phyloP scores from a whole-genome alignment of 1,140 invertebrate species.

The Leptopilina boulardi region DNA sequence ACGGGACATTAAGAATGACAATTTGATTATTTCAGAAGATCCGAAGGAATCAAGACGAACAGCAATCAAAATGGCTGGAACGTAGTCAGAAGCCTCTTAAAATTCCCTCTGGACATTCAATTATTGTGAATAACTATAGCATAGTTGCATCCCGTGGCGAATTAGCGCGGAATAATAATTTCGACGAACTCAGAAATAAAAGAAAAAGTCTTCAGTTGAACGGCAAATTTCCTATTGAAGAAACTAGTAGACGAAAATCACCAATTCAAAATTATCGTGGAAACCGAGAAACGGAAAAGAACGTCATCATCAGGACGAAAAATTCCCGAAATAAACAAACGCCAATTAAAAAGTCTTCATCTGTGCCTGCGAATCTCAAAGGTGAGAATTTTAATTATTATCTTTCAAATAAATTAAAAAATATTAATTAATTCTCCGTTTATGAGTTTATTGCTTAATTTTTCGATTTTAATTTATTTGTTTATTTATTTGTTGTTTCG shows the following conservation, averaged over 20 bases:
- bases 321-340: conserved; percentile 35
- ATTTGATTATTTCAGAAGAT: conserved; percentile 54
- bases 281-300: conserved; percentile 46
- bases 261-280: conserved; percentile 45
- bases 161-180: conserved; percentile 64
- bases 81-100: conserved; percentile 38
- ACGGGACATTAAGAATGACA: no score
- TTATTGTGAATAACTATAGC: conserved; percentile 60
- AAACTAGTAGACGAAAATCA: conserved; percentile 47
- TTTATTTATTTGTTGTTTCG: no score
- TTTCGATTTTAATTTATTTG: no score
- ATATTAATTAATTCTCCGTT: no score
- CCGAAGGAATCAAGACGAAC: conserved; percentile 53
- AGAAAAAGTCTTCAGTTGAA: conserved; percentile 49
- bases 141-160: conserved; percentile 67
- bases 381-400: conserved; percentile 57
- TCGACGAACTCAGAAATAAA: conserved; percentile 57
- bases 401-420: conserved; percentile 1
- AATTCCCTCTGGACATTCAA: conserved; percentile 40
- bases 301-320: conserved; percentile 37
- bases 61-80: conserved; percentile 53
- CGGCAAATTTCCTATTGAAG: conserved; percentile 44
- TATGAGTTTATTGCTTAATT: no score
- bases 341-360: conserved; percentile 61
- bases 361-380: conserved; percentile 62